Base-by-base conservation (phyloP, 2,888 invertebrate genomes). In the Lithodes maja region DNA sequence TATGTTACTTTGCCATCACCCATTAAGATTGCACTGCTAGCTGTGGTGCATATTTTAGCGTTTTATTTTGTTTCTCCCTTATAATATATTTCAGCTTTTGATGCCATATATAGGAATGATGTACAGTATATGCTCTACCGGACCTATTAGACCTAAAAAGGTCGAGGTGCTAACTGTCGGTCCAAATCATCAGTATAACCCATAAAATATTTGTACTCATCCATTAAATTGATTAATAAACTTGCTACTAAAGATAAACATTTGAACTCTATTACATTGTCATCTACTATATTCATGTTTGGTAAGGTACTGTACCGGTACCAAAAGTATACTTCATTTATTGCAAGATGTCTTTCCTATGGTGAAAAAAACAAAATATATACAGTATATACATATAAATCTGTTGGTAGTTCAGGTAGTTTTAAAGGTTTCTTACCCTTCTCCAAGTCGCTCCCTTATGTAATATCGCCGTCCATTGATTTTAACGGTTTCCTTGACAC, bases 391-490 rank as follows among this genome's bases (percentile, higher is more conserved):
- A 12, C 7, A 7, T 7, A 61, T 12, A 61, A 61, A 33, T 33
- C 33, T 33, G 33, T 33, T 33, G 33, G 33, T 33, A 33, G 33
- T 33, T 33, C 33, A 33, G 33, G 33, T 33, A 33, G 33, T 33
- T 33, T 33, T 33, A 33, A 61, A 61, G 61, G 7, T 61, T 17
- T 93, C 94, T 94, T 94, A 95, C 97, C 97, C 97, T 94, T 97
- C 96, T 83, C 96, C 97, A 80, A 97, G 94, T 92, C 96, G 95
- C 93, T 96, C 96, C 86, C 94, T 93, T 7, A 97, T 94, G 83
- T 94, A 95, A 93, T 96, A 97, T 93, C 95, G 95, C 90, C 95
- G 95, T 68, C 96, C 96, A 93, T 97, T 96, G 83, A 97, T 95
- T 85, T 94, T 94, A 54, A 97, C 93, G 5, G 95, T 95, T 94